Base-by-base conservation (phyloP, 2,113 vertebrate genomes). In the Sigmodon hispidus region DNA sequence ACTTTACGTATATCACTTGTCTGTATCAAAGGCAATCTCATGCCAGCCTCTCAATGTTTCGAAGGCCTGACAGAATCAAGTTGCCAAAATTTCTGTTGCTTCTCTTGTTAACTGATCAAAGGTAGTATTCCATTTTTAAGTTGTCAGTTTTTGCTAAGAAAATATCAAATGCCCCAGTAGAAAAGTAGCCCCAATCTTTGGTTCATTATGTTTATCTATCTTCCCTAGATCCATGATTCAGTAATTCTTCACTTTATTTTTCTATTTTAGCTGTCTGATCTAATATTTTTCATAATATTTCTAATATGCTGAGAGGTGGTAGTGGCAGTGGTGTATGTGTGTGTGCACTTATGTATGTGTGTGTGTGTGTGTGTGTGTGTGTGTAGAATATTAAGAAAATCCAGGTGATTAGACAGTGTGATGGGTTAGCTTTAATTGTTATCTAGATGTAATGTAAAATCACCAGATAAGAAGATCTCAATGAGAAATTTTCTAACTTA, bases 161-260 rank as follows among this genome's bases (percentile, higher is more conserved):
- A 94, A 50, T 95, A 63, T 36, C n/a, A 95, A 65, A 61, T 95
- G 26, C 45, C n/a, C 81, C 77, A 76, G 21, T 45, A 19, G 17
- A 73, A 94, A 89, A 89, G 24, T 83, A 36, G 16, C 36, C 65
- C n/a, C 50, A 84, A 91, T 77, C 11, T 73, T 43, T 65, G 55
- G 36, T n/a, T 95, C 17, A n/a, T 7, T 94, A 29, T 91, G 5
- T 1, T 15, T 85, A 92, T 72, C 76, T 52, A n/a, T 90, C n/a
- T n/a, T 92, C 65, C 26, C 79, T 52, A 75, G 16, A 50, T 69
- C 50, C 12, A 22, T 52, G 19, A 21, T 7, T 31, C 12, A 63
- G 40, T 73, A 92, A 97, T 59, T 90, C 67, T 84, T 61, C 40
- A 84, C 52, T 94, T 26, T 88, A 52, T 63, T 96, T 89, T 90